A percentile compares a stretch with the other conserved stretches of the same genome.
phyloP scores from a whole-genome alignment of 1,140 invertebrate species.

The Vanessa atalanta region DNA sequence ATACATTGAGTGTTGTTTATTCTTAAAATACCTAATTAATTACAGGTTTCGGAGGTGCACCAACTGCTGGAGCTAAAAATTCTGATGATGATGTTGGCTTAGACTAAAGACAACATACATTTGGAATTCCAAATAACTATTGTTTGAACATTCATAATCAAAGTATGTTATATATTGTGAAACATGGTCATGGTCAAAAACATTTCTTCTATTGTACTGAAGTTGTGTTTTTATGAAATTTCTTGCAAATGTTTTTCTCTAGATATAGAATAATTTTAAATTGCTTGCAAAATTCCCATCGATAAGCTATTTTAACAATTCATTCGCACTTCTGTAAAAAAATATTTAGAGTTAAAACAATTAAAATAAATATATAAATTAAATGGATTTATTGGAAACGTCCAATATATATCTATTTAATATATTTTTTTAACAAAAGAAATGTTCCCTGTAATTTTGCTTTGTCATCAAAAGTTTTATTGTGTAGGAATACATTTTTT shows the following conservation, averaged over 20 bases:
- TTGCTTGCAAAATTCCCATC: conserved; percentile 13
- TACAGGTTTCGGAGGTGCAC: conserved; percentile 54
- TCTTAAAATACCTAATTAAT: conserved; percentile 11
- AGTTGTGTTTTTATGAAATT: too few species aligned
- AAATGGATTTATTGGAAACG: background rate
- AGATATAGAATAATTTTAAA: background rate
- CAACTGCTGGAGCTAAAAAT: conserved; percentile 41
- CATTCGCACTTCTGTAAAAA: too few species aligned
- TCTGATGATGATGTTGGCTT: conserved; percentile 69
- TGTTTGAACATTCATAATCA: background rate
- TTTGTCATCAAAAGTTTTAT: too few species aligned
- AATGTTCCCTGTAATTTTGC: background rate
- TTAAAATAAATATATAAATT: background rate
- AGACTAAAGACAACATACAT: conserved; percentile 51
- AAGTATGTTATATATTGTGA: conserved; percentile 1
- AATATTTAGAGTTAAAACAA: background rate
- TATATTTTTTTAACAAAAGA: conserved; percentile 5
- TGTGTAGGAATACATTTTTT: too few species aligned
- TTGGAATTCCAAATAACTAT: background rate
- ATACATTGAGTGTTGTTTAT: too few species aligned
- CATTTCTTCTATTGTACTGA: background rate
- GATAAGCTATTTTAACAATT: background rate
- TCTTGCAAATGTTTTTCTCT: too few species aligned
- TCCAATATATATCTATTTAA: background rate
- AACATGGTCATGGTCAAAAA: background rate